Evolutionary conservation across 2,113 vertebrate genomes (phyloP).

Genomic region (Podarcis muralis): DNA sequence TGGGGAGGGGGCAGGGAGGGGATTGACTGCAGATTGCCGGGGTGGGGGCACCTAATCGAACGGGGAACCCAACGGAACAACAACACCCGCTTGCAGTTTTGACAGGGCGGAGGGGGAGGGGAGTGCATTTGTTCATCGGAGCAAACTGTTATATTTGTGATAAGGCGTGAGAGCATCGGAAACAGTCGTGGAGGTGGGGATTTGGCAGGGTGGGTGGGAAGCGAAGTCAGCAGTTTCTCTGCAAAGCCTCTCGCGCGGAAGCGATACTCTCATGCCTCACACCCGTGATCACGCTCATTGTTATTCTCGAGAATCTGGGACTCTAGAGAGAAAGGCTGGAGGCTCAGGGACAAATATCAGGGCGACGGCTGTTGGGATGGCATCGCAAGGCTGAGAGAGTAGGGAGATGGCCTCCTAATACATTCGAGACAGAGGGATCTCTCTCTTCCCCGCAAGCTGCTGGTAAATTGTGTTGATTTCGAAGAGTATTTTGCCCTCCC

Average conservation of each 20-base stretch:
- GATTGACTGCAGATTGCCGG: not conserved
- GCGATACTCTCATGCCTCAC: not conserved
- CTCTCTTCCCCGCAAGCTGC: not conserved
- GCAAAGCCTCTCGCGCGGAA: not conserved
- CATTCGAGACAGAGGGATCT: not conserved
- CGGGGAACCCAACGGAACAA: not conserved
- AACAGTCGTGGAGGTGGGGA: not conserved
- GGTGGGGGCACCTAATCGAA: not conserved
- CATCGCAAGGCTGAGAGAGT: accelerated
- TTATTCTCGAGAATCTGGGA: not conserved
- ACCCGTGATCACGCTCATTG: not conserved
- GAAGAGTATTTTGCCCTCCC: not conserved
- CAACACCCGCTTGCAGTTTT: not conserved
- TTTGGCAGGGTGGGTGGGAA: not conserved
- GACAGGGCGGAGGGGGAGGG: not conserved
- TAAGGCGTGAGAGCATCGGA: not conserved
- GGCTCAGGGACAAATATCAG: too few species aligned
- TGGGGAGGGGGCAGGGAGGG: not conserved
- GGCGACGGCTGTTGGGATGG: not conserved
- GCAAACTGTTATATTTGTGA: not conserved
- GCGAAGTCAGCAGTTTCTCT: slow-evolving; percentile 23
- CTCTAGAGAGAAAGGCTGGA: not conserved
- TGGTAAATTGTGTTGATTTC: not conserved
- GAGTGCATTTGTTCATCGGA: not conserved
- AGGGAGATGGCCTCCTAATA: not conserved